Conservation (phyloP, 2,113 vertebrate species). For the Pterophyllum scalare region DNA sequence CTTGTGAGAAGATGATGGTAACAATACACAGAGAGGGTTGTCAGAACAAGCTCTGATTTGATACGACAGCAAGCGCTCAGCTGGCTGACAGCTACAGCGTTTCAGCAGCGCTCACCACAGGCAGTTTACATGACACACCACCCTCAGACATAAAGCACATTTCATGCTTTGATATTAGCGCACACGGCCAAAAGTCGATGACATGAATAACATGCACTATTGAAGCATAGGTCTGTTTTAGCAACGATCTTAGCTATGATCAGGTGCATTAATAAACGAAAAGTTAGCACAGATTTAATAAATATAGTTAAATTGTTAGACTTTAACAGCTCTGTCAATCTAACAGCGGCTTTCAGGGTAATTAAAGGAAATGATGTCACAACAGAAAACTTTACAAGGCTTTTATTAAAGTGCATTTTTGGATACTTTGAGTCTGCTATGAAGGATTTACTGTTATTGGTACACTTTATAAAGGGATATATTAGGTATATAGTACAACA, state of each 20-base stretch:
- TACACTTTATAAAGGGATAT: too few relatives aligned
- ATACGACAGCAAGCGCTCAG: constrained; percentile 14
- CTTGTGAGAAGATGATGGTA: constrained; percentile 16
- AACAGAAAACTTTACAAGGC: too few relatives aligned
- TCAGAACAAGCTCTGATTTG: constrained; percentile 20
- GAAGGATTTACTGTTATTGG: too few relatives aligned
- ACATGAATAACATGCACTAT: neutral
- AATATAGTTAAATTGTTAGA: neutral
- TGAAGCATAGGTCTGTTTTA: neutral
- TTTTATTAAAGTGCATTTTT: too few relatives aligned
- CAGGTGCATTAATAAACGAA: neutral
- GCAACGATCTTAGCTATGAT: too few relatives aligned
- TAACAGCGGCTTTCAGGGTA: too few relatives aligned
- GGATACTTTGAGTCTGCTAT: too few relatives aligned
- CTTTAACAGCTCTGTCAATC: neutral
- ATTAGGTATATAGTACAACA: too few relatives aligned
- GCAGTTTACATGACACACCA: constrained; percentile 27
- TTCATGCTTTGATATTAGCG: constrained; percentile 24
- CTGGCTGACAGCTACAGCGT: constrained; percentile 16
- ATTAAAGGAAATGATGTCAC: too few relatives aligned
- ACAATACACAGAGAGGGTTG: neutral
- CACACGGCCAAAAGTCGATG: neutral
- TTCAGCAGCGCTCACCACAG: constrained; percentile 19
- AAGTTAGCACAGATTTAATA: neutral
- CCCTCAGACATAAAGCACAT: constrained; percentile 1